These are phyloP conservation scores for Festucalex cinctus DNA, from an alignment of 2,113 vertebrate genomes.

Conservation along the genomic window DNA sequence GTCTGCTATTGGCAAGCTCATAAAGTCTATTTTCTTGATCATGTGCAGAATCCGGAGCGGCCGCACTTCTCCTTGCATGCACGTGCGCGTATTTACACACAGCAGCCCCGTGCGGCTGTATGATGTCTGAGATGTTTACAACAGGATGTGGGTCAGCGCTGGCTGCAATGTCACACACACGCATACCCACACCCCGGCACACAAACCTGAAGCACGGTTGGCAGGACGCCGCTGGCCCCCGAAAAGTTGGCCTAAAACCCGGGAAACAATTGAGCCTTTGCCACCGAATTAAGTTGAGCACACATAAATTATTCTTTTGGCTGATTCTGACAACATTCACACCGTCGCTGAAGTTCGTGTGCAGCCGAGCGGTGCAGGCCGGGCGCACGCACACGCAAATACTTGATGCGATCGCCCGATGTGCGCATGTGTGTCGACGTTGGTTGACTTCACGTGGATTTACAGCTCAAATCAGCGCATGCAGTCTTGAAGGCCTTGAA, in stretches of 20 bases:
- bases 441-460: constrained; percentile 11
- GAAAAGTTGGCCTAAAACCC: constrained; percentile 41
- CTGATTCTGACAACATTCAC: constrained; percentile 29
- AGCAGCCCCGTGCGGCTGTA: constrained; percentile 50
- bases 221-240: constrained; percentile 55
- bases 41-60: constrained; percentile 23
- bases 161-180: not conserved
- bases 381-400: not conserved
- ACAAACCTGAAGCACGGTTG: constrained; percentile 44
- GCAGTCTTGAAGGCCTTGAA: constrained; percentile 1
- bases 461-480: constrained; percentile 11
- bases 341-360: not conserved
- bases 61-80: constrained; percentile 7
- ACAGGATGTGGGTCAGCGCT: constrained; percentile 48
- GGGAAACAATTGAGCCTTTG: constrained; percentile 55
- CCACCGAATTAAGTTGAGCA: constrained; percentile 43
- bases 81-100: constrained; percentile 35
- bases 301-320: constrained; percentile 29
- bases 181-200: constrained; percentile 33
- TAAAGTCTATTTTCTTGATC: constrained; percentile 37
- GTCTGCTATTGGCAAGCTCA: constrained; percentile 24
- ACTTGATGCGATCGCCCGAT: not conserved
- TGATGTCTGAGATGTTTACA: constrained; percentile 63
- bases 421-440: not conserved
- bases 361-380: not conserved